Conservation (phyloP, 2,888 invertebrate genomes). For the Latheticus oryzae region DNA sequence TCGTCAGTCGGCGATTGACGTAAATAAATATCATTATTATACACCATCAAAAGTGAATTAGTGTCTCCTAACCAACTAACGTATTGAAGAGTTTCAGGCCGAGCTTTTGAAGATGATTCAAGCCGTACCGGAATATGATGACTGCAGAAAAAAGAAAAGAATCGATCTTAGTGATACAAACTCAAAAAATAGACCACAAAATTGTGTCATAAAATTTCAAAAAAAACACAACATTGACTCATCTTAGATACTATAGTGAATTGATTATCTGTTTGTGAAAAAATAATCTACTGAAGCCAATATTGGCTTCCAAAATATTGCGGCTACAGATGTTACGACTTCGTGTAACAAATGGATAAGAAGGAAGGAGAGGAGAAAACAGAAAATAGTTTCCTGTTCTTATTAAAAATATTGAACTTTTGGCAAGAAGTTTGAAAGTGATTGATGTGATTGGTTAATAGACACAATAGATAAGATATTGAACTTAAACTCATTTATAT, state of each 20-base stretch:
- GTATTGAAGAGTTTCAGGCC: slow-evolving; percentile 82
- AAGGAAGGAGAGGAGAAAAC: not conserved
- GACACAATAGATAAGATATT: too few relatives aligned
- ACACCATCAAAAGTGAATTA: slow-evolving; percentile 81
- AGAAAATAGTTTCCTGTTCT: not conserved
- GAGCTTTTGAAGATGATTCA: slow-evolving; percentile 77
- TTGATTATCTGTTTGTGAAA: slow-evolving; percentile 23
- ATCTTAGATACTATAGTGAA: not conserved
- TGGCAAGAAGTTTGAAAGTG: too few relatives aligned
- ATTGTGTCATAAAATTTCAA: not conserved
- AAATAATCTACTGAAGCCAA: slow-evolving; percentile 17
- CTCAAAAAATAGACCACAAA: not conserved
- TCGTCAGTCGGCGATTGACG: slow-evolving; percentile 79
- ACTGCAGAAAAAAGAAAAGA: too few relatives aligned
- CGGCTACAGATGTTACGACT: slow-evolving; percentile 11
- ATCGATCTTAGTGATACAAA: too few relatives aligned
- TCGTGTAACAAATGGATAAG: slow-evolving; percentile 4
- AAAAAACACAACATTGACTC: not conserved
- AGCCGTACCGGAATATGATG: slow-evolving; percentile 88
- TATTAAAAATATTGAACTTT: slow-evolving; percentile 1
- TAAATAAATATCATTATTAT: slow-evolving; percentile 91
- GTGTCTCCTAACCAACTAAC: slow-evolving; percentile 86
- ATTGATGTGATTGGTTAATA: too few relatives aligned
- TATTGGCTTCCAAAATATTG: slow-evolving; percentile 7
- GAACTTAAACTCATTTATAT: too few relatives aligned